phyloP scores from a whole-genome alignment of 2,113 vertebrate species.

The Heloderma charlesbogerti region DNA sequence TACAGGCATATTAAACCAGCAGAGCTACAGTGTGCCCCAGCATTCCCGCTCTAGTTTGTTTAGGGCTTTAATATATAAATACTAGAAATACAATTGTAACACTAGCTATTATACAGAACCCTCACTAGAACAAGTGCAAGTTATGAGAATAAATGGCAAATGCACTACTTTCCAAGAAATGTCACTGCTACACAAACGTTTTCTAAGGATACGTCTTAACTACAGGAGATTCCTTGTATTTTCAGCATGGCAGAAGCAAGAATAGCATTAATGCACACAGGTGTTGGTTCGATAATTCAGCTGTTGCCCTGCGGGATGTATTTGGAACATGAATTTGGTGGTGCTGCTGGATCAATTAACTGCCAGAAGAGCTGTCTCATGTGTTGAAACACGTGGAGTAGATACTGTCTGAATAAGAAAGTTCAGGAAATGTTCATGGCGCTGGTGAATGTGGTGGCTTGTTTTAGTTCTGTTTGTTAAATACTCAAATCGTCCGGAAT shows the following conservation, averaged over 20 bases:
- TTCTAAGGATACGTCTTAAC: constrained; percentile 38
- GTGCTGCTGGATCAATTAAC: constrained; percentile 24
- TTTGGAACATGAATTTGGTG: constrained; percentile 16
- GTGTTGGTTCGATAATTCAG: constrained; percentile 34
- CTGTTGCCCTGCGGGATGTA: constrained; percentile 4
- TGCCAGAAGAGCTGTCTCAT: constrained; percentile 16
- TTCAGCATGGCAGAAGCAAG: constrained; percentile 6
- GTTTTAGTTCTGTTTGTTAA: not conserved
- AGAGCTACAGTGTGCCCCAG: not conserved
- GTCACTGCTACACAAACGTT: constrained; percentile 21
- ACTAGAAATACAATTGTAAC: not conserved
- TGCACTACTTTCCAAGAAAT: not conserved
- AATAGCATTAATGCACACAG: constrained; percentile 13
- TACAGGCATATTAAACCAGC: not conserved
- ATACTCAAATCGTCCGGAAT: not conserved
- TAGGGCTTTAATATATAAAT: not conserved
- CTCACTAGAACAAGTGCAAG: not conserved
- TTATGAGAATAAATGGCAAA: not conserved
- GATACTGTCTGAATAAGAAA: constrained; percentile 4
- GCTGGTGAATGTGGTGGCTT: not conserved
- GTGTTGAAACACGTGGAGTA: not conserved
- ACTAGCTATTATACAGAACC: not conserved
- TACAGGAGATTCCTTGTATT: constrained; percentile 22
- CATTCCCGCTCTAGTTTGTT: too few relatives aligned
- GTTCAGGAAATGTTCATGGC: not conserved